These are phyloP conservation scores for Phainopepla nitens DNA, from an alignment of 2,113 vertebrate genomes.

Conservation along the genomic window DNA sequence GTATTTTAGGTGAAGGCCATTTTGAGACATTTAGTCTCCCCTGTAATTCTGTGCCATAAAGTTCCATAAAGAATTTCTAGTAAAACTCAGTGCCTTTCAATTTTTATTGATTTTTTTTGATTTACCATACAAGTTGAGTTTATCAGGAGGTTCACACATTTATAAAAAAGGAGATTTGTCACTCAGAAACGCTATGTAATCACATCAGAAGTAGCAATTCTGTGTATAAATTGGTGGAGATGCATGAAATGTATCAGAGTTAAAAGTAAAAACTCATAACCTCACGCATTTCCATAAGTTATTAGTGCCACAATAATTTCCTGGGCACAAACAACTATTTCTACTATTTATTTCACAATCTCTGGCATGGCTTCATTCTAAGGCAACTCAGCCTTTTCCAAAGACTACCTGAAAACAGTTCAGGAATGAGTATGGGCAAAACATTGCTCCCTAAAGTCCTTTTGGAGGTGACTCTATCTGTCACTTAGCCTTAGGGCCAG, in stretches of 20 bases:
- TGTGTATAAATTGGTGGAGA: not conserved
- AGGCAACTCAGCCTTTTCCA: not conserved
- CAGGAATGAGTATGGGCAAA: not conserved
- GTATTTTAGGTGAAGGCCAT: not conserved
- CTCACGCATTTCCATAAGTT: not conserved
- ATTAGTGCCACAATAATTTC: not conserved
- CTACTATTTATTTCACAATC: not conserved
- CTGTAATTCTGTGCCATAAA: not conserved
- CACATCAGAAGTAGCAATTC: not conserved
- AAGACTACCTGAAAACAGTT: not conserved
- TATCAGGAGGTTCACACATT: not conserved
- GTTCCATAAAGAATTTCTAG: not conserved
- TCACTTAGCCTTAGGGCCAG: not conserved
- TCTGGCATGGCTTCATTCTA: not conserved
- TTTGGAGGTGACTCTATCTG: not conserved
- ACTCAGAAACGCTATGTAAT: not conserved
- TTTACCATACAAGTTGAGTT: not conserved
- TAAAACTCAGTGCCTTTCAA: not conserved
- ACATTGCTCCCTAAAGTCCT: not conserved
- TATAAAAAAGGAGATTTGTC: not conserved
- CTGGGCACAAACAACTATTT: not conserved
- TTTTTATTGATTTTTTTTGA: not conserved
- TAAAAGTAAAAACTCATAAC: not conserved
- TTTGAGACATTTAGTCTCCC: not conserved
- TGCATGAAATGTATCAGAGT: not conserved